These are phyloP conservation scores for Pristionchus exspectatus DNA, from an alignment of 2,888 invertebrate species.

Conservation along the genomic window DNA sequence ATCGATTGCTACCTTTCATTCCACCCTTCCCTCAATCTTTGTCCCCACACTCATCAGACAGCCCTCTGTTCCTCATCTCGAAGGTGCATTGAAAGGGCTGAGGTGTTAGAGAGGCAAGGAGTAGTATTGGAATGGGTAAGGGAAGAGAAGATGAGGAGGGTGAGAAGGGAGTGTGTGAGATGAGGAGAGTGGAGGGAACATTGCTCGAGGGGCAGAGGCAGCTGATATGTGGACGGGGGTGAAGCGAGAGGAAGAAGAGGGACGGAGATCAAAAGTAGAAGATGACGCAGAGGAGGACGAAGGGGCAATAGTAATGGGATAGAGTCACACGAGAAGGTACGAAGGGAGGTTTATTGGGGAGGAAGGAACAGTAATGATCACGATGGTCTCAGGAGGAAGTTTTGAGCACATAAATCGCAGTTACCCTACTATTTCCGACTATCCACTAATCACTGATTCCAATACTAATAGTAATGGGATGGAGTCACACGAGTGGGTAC, in stretches of 20 bases:
- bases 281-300: background rate
- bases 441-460: too few species aligned
- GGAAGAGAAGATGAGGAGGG: background rate
- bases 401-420: too few species aligned
- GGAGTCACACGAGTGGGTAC: background rate
- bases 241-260: background rate
- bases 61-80: background rate
- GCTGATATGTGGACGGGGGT: background rate
- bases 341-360: background rate
- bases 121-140: background rate
- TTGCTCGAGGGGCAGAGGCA: background rate
- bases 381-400: too few species aligned
- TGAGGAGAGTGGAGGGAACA: background rate
- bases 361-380: too few species aligned
- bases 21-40: background rate
- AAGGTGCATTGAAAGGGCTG: slow-evolving; percentile 4
- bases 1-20: background rate
- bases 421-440: too few species aligned
- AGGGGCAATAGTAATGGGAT: background rate
- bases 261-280: slow-evolving; percentile 12
- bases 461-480: too few species aligned
- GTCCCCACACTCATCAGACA: background rate
- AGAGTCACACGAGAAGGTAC: background rate
- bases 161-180: too few species aligned
- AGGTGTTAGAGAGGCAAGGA: background rate